Evolutionary conservation across 2,888 invertebrate genomes (phyloP).

Genomic region (Nemurella pictetii): DNA sequence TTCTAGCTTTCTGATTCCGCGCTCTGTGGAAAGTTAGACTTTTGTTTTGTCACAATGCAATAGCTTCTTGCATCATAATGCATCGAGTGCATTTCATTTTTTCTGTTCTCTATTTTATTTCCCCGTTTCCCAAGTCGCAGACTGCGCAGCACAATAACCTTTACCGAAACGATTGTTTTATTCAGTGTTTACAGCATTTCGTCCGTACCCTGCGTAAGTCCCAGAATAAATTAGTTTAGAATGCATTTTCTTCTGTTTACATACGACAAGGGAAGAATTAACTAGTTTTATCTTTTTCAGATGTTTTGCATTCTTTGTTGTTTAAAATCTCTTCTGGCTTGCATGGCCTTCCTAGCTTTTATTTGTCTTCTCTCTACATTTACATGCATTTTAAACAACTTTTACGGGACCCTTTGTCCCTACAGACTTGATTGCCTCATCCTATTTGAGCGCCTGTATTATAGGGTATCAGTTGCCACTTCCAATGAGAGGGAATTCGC

Average conservation of each 20-base stretch:
- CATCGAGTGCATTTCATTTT: not conserved
- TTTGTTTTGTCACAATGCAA: not conserved
- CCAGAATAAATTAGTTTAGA: not conserved
- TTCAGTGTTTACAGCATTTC: not conserved
- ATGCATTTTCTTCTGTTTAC: not conserved
- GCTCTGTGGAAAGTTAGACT: not conserved
- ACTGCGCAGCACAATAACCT: not conserved
- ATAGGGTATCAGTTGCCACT: not conserved
- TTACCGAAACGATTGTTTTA: not conserved
- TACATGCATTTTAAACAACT: constrained; percentile 27
- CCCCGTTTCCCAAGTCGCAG: not conserved
- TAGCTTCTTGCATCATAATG: not conserved
- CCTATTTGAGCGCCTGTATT: not conserved
- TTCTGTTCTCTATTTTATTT: not conserved
- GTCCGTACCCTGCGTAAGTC: not conserved
- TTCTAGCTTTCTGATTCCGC: not conserved
- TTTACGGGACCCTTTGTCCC: not conserved
- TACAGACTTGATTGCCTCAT: constrained; percentile 1
- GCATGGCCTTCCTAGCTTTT: not conserved
- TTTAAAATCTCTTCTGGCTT: not conserved
- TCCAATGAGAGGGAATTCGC: not conserved
- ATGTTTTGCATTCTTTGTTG: not conserved
- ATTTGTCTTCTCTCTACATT: constrained; percentile 21
- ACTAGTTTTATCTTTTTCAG: constrained; percentile 1
- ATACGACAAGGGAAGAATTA: not conserved